These are phyloP conservation scores for Holothuria leucospilota DNA, from an alignment of 53 echinoderm and acorn worm genomes.

Conservation along the genomic window DNA sequence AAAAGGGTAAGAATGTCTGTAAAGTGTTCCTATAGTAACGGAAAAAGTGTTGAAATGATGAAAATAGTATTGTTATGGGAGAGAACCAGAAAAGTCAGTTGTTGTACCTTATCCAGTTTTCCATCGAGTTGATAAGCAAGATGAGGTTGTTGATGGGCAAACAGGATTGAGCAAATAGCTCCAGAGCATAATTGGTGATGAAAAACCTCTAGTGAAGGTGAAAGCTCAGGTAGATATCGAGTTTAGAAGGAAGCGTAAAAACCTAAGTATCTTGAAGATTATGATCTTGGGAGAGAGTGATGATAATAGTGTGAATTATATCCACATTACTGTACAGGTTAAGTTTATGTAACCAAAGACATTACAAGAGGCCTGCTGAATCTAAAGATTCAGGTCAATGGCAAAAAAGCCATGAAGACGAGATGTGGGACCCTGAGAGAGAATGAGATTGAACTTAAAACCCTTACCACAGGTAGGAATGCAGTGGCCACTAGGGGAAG, in stretches of 20 bases:
- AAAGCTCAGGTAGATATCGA: conserved; percentile 17
- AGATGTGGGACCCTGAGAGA: conserved; percentile 7
- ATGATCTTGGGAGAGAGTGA: conserved; percentile 21
- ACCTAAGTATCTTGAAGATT: conserved; percentile 42
- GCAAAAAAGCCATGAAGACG: conserved; percentile 40
- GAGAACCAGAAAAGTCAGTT: no score
- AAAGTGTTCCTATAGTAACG: no score
- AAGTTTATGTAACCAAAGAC: conserved; percentile 6
- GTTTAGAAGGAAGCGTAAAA: conserved; percentile 12
- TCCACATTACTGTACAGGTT: conserved; percentile 51
- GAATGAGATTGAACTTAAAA: conserved; percentile 24
- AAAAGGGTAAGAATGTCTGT: no score
- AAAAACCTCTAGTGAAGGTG: no score
- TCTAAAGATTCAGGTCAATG: background rate
- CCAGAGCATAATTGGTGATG: no score
- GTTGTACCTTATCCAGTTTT: no score
- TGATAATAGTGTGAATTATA: background rate
- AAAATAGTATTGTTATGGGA: no score
- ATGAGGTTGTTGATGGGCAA: no score
- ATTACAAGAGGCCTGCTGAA: conserved; percentile 11
- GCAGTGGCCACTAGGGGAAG: conserved; percentile 16
- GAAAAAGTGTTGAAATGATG: no score
- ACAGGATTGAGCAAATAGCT: no score
- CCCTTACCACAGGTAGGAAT: conserved; percentile 12
- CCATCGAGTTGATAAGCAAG: no score